Evolutionary conservation across 2,888 invertebrate species (phyloP).

Genomic region (Ischnus inquisitorius): DNA sequence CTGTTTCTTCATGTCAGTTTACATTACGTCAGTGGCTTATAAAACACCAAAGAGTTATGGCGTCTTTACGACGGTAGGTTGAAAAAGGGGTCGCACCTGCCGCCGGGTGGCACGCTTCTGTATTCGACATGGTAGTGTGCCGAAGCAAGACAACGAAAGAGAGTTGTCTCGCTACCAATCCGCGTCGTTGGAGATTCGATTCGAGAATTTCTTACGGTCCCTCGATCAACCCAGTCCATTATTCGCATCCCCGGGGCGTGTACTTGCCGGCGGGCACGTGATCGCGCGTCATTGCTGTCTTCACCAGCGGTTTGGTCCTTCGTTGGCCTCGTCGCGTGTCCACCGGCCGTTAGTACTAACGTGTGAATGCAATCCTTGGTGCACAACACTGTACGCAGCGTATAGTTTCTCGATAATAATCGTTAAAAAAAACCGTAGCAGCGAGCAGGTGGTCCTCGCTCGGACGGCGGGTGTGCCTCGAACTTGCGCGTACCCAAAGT

Average conservation of each 20-base stretch:
- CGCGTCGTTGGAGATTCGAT: conserved; percentile 42
- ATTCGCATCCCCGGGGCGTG: conserved; percentile 53
- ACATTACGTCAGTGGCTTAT: conserved; percentile 44
- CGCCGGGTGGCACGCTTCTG: conserved; percentile 69
- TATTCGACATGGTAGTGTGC: conserved; percentile 37
- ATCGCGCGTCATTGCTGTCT: conserved; percentile 47
- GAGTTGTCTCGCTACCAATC: conserved; percentile 6
- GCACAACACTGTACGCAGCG: conserved; percentile 10
- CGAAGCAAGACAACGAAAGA: conserved; percentile 22
- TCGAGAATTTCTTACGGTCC: conserved; percentile 28
- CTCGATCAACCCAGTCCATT: conserved; percentile 57
- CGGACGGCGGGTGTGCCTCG: conserved; percentile 68
- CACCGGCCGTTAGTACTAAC: conserved; percentile 65
- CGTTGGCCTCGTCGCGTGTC: conserved; percentile 35
- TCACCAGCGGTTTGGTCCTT: conserved; percentile 34
- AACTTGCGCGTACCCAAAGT: conserved; percentile 57
- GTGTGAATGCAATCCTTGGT: conserved; percentile 72
- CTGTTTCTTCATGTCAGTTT: conserved; percentile 3
- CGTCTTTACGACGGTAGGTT: conserved; percentile 58
- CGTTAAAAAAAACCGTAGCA: conserved; percentile 45
- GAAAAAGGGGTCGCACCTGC: conserved; percentile 82
- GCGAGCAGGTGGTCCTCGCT: conserved; percentile 74
- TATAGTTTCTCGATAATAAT: conserved; percentile 25
- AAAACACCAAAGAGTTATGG: conserved; percentile 67
- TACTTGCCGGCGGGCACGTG: conserved; percentile 63